phyloP scores from a whole-genome alignment of 2,797 vertebrate genomes.

The Megalops cyprinoides region DNA sequence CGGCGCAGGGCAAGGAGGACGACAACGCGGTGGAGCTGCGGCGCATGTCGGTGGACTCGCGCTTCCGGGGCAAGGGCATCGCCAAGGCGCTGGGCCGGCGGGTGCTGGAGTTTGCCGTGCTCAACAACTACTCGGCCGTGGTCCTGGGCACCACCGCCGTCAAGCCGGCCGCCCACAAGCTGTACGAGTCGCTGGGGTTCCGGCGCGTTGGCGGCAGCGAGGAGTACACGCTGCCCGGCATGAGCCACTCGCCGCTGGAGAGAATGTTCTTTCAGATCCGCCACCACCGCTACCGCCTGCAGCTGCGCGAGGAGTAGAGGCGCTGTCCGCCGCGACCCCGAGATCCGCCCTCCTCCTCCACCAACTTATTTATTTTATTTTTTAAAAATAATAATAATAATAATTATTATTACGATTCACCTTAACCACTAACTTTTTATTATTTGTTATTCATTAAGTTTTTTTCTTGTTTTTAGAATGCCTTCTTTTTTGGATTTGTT shows the following conservation, averaged over 20 bases:
- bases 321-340: conserved; percentile 52
- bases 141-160: conserved; percentile 96
- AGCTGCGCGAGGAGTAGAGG: conserved; percentile 95
- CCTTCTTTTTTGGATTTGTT: conserved; percentile 54
- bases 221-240: conserved; percentile 89
- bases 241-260: conserved; percentile 90
- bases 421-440: conserved; percentile 57
- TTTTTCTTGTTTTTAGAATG: conserved; percentile 48
- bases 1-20: conserved; percentile 87
- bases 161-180: conserved; percentile 96
- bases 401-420: conserved; percentile 62
- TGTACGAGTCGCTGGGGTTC: conserved; percentile 98
- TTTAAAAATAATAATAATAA: conserved; percentile 56
- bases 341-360: conserved; percentile 59
- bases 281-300: conserved; percentile 96
- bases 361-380: conserved; percentile 74
- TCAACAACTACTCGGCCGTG: conserved; percentile 93
- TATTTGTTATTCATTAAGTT: conserved; percentile 47
- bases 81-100: conserved; percentile 94
- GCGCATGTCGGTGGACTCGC: conserved; percentile 97
- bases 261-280: conserved; percentile 99
- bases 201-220: conserved; percentile 86
- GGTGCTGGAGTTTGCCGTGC: conserved; percentile 93
- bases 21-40: conserved; percentile 94
- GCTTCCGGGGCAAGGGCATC: conserved; percentile 94